Evolutionary conservation across 2,888 invertebrate genomes (phyloP).

Genomic region (Chloromyia formosa): DNA sequence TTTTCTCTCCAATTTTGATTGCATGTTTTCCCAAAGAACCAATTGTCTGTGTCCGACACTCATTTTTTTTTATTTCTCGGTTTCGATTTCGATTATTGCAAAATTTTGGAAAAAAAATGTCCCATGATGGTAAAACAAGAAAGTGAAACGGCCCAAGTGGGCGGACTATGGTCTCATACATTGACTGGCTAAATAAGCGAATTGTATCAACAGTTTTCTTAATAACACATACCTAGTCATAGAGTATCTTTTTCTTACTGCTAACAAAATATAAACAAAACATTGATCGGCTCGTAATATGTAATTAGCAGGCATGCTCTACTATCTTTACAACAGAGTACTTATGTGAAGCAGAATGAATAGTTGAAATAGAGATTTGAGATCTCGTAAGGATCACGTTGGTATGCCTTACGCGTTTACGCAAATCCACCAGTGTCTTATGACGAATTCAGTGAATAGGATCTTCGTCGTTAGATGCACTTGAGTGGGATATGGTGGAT

Average conservation of each 20-base stretch:
- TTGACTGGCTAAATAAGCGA: neutral
- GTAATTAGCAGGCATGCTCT: neutral
- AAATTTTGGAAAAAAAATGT: neutral
- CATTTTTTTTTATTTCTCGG: too few species aligned
- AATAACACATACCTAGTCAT: neutral
- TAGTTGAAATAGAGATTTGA: neutral
- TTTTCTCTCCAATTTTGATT: too few species aligned
- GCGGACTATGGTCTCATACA: neutral
- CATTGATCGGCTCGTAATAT: neutral
- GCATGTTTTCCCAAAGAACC: too few species aligned
- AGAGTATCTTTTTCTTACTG: too few species aligned
- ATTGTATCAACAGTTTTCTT: neutral
- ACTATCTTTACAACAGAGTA: neutral
- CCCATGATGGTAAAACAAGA: conserved; percentile 21
- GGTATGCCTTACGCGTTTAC: neutral
- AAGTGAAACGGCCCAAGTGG: conserved; percentile 30
- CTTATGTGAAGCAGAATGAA: neutral
- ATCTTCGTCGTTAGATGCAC: neutral
- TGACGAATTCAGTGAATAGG: conserved; percentile 25
- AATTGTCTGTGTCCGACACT: neutral
- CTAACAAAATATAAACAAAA: conserved; percentile 11
- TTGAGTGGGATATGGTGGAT: too few species aligned
- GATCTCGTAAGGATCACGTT: conserved; percentile 7
- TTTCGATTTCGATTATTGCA: neutral
- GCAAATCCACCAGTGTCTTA: neutral